Percentiles rank a stretch among this genome's conserved stretches.
These are phyloP conservation scores for Catocala sponsa DNA, from an alignment of 2,888 invertebrate genomes.

Conservation along the genomic window DNA sequence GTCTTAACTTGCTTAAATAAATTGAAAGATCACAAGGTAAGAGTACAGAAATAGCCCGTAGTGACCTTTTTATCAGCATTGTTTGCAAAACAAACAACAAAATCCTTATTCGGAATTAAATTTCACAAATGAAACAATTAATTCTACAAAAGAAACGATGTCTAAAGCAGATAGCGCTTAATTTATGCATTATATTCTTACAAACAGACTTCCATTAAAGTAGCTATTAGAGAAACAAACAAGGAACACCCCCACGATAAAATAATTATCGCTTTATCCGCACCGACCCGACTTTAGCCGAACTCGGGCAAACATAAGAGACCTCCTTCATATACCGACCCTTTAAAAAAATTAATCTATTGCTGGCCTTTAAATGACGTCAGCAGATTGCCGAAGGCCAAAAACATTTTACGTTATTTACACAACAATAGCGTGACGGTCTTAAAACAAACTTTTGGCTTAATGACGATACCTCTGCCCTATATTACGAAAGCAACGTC, in stretches of 20 bases:
- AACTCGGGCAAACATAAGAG: slow-evolving; percentile 58
- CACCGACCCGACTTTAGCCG: slow-evolving; percentile 57
- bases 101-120: slow-evolving; percentile 17
- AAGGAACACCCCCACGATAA: slow-evolving; percentile 82
- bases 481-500: slow-evolving; percentile 61
- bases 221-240: slow-evolving; percentile 87
- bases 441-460: slow-evolving; percentile 81
- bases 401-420: slow-evolving; percentile 68
- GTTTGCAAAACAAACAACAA: slow-evolving; percentile 6
- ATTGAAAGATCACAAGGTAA: not conserved
- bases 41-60: not conserved
- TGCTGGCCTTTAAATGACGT: slow-evolving; percentile 79
- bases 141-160: slow-evolving; percentile 53
- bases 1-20: not conserved
- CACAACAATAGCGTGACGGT: slow-evolving; percentile 79
- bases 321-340: slow-evolving; percentile 67
- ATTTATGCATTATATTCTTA: slow-evolving; percentile 75
- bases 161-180: slow-evolving; percentile 66
- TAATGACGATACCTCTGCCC: slow-evolving; percentile 70
- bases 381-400: slow-evolving; percentile 72
- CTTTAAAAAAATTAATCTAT: slow-evolving; percentile 74
- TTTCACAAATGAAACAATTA: slow-evolving; percentile 38
- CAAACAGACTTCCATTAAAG: slow-evolving; percentile 80
- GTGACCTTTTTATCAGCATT: slow-evolving; percentile 2
- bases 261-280: slow-evolving; percentile 86